phyloP scores from a whole-genome alignment of 1,140 invertebrate species.

The Lordiphosa clarofinis region DNA sequence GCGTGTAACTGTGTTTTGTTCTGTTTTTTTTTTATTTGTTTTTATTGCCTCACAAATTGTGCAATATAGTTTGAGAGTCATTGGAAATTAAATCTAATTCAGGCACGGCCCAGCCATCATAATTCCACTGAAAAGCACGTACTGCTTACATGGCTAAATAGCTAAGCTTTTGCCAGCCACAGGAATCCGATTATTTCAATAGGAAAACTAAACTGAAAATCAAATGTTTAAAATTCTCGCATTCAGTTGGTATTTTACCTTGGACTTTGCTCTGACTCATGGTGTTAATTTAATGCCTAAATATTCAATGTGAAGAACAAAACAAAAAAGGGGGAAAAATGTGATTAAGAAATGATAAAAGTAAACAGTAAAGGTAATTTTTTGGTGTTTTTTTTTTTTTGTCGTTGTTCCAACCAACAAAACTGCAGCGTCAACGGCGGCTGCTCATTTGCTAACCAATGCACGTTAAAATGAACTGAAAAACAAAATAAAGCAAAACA shows the following conservation, averaged over 20 bases:
- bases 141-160: background rate
- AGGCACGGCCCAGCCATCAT: no score
- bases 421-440: slow-evolving; percentile 44
- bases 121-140: no score
- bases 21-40: background rate
- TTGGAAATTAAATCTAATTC: slow-evolving; percentile 2
- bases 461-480: slow-evolving; percentile 38
- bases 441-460: slow-evolving; percentile 47
- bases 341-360: no score
- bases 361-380: no score
- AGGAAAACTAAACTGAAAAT: background rate
- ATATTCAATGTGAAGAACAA: slow-evolving; percentile 6
- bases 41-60: slow-evolving; percentile 11
- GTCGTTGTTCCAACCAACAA: slow-evolving; percentile 37
- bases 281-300: background rate
- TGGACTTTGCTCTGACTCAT: slow-evolving; percentile 42
- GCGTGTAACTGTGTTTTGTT: slow-evolving; percentile 1
- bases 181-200: background rate
- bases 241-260: background rate
- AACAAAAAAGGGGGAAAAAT: slow-evolving; percentile 31
- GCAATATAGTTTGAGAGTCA: background rate
- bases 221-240: background rate
- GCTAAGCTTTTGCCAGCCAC: no score
- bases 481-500: slow-evolving; percentile 2
- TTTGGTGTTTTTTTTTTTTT: slow-evolving; percentile 22